A percentile compares a stretch with the other conserved stretches of the same genome.
These are phyloP conservation scores for Lamellibrachia satsuma DNA, from an alignment of 2,888 invertebrate genomes.

Conservation along the genomic window DNA sequence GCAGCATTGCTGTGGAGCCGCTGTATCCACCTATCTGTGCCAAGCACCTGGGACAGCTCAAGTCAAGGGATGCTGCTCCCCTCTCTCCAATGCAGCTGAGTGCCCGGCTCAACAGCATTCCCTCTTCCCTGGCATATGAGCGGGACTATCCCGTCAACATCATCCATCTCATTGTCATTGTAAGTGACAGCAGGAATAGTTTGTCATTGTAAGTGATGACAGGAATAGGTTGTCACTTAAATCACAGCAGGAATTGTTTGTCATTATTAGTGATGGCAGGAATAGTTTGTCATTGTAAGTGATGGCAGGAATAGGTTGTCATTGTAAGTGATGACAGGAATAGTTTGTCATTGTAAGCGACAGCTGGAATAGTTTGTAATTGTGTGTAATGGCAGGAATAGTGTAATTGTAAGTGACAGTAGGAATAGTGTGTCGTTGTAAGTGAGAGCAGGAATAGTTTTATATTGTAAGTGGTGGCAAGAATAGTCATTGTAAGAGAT, in stretches of 20 bases:
- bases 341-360: too few species aligned
- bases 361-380: too few species aligned
- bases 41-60: conserved; percentile 69
- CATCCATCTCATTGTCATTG: conserved; percentile 83
- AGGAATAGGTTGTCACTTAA: neutral
- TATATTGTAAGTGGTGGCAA: too few species aligned
- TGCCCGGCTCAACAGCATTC: conserved; percentile 82
- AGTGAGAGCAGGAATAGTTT: too few species aligned
- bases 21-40: conserved; percentile 89
- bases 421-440: too few species aligned
- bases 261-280: neutral
- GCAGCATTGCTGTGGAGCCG: conserved; percentile 90
- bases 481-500: too few species aligned
- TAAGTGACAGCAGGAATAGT: conserved; percentile 47
- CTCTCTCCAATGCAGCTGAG: conserved; percentile 82
- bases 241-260: neutral
- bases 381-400: too few species aligned
- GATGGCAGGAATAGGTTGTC: neutral
- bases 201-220: too few species aligned
- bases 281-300: neutral
- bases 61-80: conserved; percentile 63
- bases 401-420: too few species aligned
- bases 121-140: conserved; percentile 85
- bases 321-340: too few species aligned
- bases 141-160: conserved; percentile 83